phyloP scores from a whole-genome alignment of 2,113 vertebrate species.

The Ceyx melanurus region DNA sequence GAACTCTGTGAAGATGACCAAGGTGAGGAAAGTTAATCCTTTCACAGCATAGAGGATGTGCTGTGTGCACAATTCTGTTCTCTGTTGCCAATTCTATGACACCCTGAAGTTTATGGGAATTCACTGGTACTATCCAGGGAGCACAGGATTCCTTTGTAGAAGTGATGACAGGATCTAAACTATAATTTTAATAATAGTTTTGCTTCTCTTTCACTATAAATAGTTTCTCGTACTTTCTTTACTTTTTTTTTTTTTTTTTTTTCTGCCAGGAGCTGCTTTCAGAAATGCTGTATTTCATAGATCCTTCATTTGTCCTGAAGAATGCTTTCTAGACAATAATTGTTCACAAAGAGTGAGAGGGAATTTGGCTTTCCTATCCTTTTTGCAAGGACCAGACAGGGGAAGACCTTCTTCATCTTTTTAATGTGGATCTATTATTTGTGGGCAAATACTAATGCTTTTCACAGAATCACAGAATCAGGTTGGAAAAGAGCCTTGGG shows the following conservation, averaged over 20 bases:
- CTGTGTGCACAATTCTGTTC: background rate
- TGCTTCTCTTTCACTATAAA: background rate
- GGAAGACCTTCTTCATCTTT: background rate
- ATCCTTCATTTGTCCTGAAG: background rate
- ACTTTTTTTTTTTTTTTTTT: background rate
- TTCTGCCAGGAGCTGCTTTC: background rate
- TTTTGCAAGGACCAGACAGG: background rate
- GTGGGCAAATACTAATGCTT: background rate
- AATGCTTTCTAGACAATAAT: background rate
- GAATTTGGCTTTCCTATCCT: background rate
- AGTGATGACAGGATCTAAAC: background rate
- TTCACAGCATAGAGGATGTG: rapidly evolving
- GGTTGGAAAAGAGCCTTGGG: no score
- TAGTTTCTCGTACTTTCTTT: background rate
- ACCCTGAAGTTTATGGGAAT: background rate
- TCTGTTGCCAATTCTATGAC: background rate
- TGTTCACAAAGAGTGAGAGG: background rate
- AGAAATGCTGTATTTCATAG: background rate
- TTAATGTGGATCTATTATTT: background rate
- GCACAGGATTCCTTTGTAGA: background rate
- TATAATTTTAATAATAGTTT: background rate
- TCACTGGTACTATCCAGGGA: background rate
- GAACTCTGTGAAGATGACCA: constrained; percentile 40
- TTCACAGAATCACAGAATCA: no score
- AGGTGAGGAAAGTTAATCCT: background rate